Percentiles rank a stretch among this genome's conserved stretches.
These are phyloP conservation scores for Drosophila infuscata DNA, from an alignment of 2,888 invertebrate species.

Conservation along the genomic window DNA sequence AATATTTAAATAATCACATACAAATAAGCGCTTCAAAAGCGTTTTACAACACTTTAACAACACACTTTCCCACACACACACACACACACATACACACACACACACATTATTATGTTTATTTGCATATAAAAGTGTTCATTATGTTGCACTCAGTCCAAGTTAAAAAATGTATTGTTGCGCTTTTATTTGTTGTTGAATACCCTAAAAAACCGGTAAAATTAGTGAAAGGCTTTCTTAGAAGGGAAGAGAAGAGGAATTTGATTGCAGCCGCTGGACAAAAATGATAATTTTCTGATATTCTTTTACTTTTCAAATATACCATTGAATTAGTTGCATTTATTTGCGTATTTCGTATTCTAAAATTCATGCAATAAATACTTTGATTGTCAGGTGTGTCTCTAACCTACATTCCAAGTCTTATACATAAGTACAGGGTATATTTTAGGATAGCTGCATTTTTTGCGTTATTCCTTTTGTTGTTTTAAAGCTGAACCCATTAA, in stretches of 20 bases:
- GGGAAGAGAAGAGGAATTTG: neutral
- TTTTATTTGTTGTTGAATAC: constrained; percentile 18
- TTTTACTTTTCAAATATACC: neutral
- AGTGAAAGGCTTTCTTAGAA: neutral
- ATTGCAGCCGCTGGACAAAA: neutral
- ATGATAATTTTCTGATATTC: neutral
- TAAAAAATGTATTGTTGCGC: constrained; percentile 14
- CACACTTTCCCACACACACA: constrained; percentile 13
- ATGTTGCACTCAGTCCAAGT: constrained; percentile 48
- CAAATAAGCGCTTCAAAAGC: constrained; percentile 72
- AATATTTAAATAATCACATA: constrained; percentile 77
- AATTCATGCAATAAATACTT: neutral
- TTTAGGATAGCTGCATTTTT: neutral
- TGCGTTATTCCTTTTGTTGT: neutral
- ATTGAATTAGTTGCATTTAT: neutral
- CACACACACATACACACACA: neutral
- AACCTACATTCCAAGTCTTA: neutral
- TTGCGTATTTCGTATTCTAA: neutral
- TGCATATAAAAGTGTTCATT: constrained; percentile 79
- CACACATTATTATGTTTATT: constrained; percentile 63
- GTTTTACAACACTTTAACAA: constrained; percentile 71
- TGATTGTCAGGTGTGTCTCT: neutral
- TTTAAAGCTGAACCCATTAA: neutral
- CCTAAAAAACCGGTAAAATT: neutral
- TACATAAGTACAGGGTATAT: constrained; percentile 2